phyloP scores from a whole-genome alignment of 2,888 invertebrate species.

The Eupithecia pulchellata region DNA sequence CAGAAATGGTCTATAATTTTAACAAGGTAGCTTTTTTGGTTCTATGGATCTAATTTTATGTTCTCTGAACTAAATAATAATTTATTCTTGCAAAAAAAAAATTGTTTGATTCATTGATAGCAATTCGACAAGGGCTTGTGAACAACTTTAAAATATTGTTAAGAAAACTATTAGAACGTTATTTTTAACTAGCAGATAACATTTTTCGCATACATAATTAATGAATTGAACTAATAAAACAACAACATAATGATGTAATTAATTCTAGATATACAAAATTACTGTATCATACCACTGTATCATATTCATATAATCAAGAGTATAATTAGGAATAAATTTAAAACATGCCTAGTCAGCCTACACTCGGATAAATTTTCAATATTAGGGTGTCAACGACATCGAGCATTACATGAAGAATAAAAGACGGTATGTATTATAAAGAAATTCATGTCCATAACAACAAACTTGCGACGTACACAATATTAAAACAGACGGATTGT shows the following conservation, averaged over 20 bases:
- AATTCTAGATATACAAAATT: neutral
- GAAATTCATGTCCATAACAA: neutral
- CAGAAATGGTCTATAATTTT: neutral
- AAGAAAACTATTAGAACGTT: neutral
- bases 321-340: neutral
- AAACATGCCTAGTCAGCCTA: neutral
- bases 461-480: neutral
- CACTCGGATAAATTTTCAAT: neutral
- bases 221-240: neutral
- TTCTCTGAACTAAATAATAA: neutral
- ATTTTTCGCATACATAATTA: neutral
- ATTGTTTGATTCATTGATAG: too few relatives aligned
- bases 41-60: neutral
- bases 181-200: neutral
- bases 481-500: neutral
- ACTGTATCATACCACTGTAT: neutral
- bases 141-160: neutral
- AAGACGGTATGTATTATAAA: neutral
- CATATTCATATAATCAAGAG: neutral
- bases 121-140: neutral
- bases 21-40: neutral
- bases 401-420: neutral
- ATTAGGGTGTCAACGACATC: neutral
- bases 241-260: neutral
- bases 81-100: too few relatives aligned